Conservation (phyloP, 2,113 vertebrate species). For the Bettongia penicillata region DNA sequence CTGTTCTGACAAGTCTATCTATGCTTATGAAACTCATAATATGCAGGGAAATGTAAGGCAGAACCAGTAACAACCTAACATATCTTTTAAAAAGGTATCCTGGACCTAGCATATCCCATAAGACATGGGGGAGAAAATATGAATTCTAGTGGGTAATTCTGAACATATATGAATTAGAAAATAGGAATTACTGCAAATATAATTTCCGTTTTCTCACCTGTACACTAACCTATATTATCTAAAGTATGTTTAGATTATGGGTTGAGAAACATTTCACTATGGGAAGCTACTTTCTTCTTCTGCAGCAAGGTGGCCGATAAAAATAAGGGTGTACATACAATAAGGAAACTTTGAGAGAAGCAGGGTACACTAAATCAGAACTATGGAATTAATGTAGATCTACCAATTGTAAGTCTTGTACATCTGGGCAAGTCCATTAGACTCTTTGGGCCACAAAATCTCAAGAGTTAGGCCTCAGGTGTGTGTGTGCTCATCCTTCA, state of each 20-base stretch:
- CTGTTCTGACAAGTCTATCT: neutral
- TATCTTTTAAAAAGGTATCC: constrained; percentile 16
- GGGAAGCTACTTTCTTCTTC: constrained; percentile 15
- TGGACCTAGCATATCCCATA: neutral
- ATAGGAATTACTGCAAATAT: neutral
- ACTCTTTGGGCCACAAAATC: neutral
- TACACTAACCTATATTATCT: constrained; percentile 12
- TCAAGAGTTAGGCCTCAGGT: neutral
- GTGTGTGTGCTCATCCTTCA: no score
- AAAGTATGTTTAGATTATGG: constrained; percentile 35
- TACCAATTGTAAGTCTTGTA: neutral
- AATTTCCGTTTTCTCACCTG: neutral
- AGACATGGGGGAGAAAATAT: neutral
- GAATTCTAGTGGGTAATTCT: neutral
- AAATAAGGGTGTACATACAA: neutral
- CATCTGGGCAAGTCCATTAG: neutral
- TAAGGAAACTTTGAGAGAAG: constrained; percentile 14
- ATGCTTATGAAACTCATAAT: neutral
- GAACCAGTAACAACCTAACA: constrained; percentile 13
- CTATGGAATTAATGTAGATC: neutral
- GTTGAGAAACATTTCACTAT: neutral
- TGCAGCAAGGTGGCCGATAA: constrained; percentile 2
- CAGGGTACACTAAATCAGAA: neutral
- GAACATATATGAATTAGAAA: constrained; percentile 32
- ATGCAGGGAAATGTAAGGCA: neutral